These are phyloP conservation scores for Acinonyx jubatus DNA, from an alignment of 2,113 vertebrate genomes.

Conservation along the genomic window DNA sequence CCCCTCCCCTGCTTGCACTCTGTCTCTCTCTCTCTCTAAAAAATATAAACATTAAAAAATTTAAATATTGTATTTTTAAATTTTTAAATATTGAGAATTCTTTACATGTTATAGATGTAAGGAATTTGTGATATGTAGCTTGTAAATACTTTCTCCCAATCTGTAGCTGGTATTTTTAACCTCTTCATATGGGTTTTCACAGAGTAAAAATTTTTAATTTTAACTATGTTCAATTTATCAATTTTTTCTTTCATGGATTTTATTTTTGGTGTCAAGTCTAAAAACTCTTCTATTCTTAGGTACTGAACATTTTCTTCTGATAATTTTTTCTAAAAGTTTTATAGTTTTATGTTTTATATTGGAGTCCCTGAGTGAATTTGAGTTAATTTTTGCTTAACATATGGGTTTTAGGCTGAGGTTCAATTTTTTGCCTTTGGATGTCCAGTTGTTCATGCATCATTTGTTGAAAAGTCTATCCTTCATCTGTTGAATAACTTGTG, in stretches of 20 bases:
- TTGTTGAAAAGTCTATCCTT: background rate
- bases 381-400: background rate
- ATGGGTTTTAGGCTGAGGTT: background rate
- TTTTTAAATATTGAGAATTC: background rate
- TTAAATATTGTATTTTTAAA: background rate
- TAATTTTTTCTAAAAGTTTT: background rate
- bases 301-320: background rate
- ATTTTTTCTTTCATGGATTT: background rate
- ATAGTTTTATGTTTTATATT: background rate
- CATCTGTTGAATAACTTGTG: background rate
- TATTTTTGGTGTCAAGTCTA: background rate
- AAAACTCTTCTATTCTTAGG: background rate
- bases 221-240: background rate
- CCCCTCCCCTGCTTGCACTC: too few species aligned
- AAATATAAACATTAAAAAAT: too few species aligned
- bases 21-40: too few species aligned
- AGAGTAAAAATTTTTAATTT: background rate
- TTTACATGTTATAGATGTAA: background rate
- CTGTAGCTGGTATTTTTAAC: background rate
- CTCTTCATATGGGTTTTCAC: background rate
- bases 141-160: background rate
- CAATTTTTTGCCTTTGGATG: background rate
- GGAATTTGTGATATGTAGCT: background rate
- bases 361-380: background rate
- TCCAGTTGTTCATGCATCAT: background rate